These are phyloP conservation scores for Athene noctua DNA, from an alignment of 2,113 vertebrate species.

Conservation along the genomic window DNA sequence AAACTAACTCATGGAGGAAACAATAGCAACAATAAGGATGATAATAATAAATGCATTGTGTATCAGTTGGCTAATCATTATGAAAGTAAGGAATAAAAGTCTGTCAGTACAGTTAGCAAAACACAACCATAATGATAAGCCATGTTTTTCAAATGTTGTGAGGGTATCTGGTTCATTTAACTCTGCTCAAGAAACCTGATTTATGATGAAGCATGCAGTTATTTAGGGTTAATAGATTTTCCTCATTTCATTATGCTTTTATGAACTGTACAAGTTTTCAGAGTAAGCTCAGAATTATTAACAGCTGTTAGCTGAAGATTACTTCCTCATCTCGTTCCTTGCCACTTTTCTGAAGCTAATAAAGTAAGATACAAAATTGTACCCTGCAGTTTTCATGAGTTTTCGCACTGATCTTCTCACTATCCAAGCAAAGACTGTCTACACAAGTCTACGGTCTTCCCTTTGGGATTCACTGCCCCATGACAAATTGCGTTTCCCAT, in stretches of 20 bases:
- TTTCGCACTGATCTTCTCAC: not conserved
- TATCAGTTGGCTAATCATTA: not conserved
- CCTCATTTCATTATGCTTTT: conserved; percentile 12
- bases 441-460: not conserved
- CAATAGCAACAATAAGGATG: not conserved
- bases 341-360: not conserved
- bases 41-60: not conserved
- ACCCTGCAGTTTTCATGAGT: not conserved
- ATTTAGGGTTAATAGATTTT: conserved; percentile 36
- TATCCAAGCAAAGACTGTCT: not conserved
- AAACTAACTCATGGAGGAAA: not conserved
- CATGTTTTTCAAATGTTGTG: not conserved
- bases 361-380: not conserved
- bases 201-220: conserved; percentile 1
- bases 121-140: not conserved
- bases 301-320: not conserved
- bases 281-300: not conserved
- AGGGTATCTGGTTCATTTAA: not conserved
- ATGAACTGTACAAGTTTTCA: not conserved
- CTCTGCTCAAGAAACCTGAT: not conserved
- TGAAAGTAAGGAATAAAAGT: not conserved
- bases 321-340: not conserved
- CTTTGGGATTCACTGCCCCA: not conserved
- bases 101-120: not conserved
- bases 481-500: not conserved